Evolutionary conservation across 2,113 vertebrate species (phyloP), one percentile per base, ranked within the genome.

Genomic region (Glareola pratincola): DNA sequence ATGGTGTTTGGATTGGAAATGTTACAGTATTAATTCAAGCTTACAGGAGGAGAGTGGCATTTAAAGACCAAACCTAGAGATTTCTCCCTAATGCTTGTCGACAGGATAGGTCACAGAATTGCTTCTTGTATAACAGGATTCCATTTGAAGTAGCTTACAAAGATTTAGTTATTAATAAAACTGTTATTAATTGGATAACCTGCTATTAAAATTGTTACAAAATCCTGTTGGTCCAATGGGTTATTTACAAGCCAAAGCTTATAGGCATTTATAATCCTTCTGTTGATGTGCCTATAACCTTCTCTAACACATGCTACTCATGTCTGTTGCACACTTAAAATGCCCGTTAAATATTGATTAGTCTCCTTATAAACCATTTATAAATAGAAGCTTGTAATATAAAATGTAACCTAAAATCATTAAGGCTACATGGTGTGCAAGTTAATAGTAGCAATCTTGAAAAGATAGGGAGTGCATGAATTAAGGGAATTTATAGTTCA

Each of bases 261-360:
- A 7, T 2, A 45, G 19, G 21, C 17, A 2, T 93, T 95, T 67
- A 27, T 71, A 48, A n/a, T 39, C 53, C 86, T 72, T 75, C 43
- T 60, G 3, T 78, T 5, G 48, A 72, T 67, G 64, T 68, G 51
- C 47, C 56, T 85, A 9, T 92, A 93, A 87, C 73, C 84, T 77
- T 72, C 74, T 67, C 75, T 34, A 78, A 22, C 62, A 41, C 45
- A 69, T 79, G 92, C 92, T 94, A 18, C 86, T 94, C 32, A 0
- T 94, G 92, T 87, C 92, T 94, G 69, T 85, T 78, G 73, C 69
- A 66, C 83, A 9, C 69, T 89, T 89, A 56, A 86, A 94, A 89
- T 78, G 50, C 53, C 86, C 91, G 68, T 94, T 92, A 85, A 87
- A 78, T 89, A 94, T 94, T 87, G 89, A 97, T 97, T 79, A 60